Percentiles rank a stretch among this genome's conserved stretches.
These are phyloP conservation scores for Macaca mulatta DNA, from an alignment of 2,113 vertebrate species.

Conservation along the genomic window DNA sequence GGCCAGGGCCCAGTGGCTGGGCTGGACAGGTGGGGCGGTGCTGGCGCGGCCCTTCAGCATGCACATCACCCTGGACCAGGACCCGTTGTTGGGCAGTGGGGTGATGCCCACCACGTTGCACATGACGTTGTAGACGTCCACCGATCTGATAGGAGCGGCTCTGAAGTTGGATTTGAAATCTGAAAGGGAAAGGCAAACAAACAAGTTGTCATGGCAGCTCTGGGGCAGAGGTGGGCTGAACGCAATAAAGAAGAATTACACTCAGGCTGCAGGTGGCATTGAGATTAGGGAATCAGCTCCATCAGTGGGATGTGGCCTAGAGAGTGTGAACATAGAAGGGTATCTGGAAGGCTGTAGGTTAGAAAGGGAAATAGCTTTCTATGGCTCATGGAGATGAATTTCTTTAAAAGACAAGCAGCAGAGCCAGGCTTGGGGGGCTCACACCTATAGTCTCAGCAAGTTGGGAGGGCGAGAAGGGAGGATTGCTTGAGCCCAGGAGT, in stretches of 20 bases:
- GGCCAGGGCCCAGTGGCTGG: constrained; percentile 61
- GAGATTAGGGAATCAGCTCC: not conserved
- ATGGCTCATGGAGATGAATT: not conserved
- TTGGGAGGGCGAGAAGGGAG: not conserved
- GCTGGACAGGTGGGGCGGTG: accelerated
- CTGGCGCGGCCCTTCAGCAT: constrained; percentile 84
- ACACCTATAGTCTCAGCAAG: not conserved
- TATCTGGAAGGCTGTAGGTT: not conserved
- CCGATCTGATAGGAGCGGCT: constrained; percentile 89
- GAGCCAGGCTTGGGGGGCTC: not conserved
- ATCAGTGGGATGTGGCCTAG: accelerated
- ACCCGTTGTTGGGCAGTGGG: constrained; percentile 95
- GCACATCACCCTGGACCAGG: constrained; percentile 92
- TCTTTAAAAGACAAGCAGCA: not conserved
- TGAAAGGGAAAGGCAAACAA: constrained; percentile 75
- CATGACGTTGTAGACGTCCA: constrained; percentile 96
- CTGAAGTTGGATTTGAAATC: constrained; percentile 92
- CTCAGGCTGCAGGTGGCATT: not conserved
- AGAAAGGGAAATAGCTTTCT: not conserved
- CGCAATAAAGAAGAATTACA: not conserved
- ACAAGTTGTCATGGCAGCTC: not conserved
- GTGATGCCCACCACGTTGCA: constrained; percentile 88
- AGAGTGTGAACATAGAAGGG: not conserved
- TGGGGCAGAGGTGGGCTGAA: not conserved
- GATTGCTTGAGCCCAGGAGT: not conserved